Evolutionary conservation across 2,888 invertebrate species (phyloP), one percentile per base, ranked within the genome.

Genomic region (Drosophila anceps): DNA sequence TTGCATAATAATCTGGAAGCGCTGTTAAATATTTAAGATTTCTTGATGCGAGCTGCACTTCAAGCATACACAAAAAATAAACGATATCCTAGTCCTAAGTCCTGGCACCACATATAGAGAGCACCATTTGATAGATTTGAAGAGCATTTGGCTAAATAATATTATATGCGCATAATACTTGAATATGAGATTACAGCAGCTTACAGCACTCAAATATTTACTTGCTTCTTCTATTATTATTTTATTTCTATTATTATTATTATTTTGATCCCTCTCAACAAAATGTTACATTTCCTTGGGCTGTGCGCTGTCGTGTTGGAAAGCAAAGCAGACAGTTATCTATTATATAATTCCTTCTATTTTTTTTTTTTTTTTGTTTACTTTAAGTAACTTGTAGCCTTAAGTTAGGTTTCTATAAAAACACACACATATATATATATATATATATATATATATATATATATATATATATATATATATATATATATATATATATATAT

Each of bases 241-340:
- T 37, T 54, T 27, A n/a, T 27, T n/a, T 24, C 13, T 27, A 10
- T n/a, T 27, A 1, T n/a, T 24, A 41, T n/a, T 37, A 3, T n/a
- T 24, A 41, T n/a, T 37, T 55, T 35, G 44, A 20, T 9, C 54
- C 54, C 13, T 18, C 20, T 31, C 43, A 20, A 44, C 31, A 43
- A 63, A 66, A 70, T 67, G 43, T 85, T 76, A 82, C 76, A 85
- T 73, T 88, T 85, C 73, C 73, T 71, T 79, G 63, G 83, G 83
- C 89, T 83, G 83, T 83, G 83, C 87, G 87, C 84, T 86, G 87
- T 69, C 69, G 71, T 76, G 69, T 76, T 50, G 48, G 37, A 43
- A 53, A 69, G 48, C 24, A 55, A 67, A 61, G 73, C 79, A 85
- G 73, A 68, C 84, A 65, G 81, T 70, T 75, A 37, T 75, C 63